Conservation (phyloP, 2,888 invertebrate species). For the Macrosiphum euphorbiae region DNA sequence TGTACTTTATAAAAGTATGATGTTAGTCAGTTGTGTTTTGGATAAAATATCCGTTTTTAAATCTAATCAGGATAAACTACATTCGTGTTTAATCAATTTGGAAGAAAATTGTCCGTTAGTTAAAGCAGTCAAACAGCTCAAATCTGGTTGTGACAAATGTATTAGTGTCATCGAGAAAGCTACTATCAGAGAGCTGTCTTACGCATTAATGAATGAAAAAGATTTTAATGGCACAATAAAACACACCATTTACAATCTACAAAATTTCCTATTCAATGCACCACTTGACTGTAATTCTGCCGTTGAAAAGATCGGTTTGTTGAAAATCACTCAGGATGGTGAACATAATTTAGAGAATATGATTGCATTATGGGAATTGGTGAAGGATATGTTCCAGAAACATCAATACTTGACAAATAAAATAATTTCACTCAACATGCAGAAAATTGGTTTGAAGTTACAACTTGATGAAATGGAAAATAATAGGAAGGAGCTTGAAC, state of each 20-base stretch:
- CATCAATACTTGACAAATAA: slow-evolving; percentile 38
- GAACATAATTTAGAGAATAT: neutral
- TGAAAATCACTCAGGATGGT: neutral
- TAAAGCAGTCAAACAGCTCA: neutral
- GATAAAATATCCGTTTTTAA: neutral
- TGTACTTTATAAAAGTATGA: neutral
- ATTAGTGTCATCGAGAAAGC: neutral
- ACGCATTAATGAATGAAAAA: neutral
- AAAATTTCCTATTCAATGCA: neutral
- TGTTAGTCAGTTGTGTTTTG: neutral
- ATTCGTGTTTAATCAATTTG: neutral
- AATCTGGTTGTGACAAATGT: slow-evolving; percentile 21
- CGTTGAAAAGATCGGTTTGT: neutral
- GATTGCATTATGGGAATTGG: neutral
- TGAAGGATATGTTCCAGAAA: slow-evolving; percentile 14
- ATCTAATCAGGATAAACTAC: slow-evolving; percentile 15
- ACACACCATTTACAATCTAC: neutral
- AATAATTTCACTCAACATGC: slow-evolving; percentile 53
- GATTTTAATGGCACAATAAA: slow-evolving; percentile 7
- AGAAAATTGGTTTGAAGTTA: slow-evolving; percentile 44
- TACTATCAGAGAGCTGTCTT: slow-evolving; percentile 25
- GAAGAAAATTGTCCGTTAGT: neutral
- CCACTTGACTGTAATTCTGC: neutral
- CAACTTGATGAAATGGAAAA: slow-evolving; percentile 53
- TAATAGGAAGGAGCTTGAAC: neutral